Evolutionary conservation across 1,140 invertebrate genomes (phyloP), one percentile per base, ranked within the genome.

Genomic region (Solenopsis invicta): DNA sequence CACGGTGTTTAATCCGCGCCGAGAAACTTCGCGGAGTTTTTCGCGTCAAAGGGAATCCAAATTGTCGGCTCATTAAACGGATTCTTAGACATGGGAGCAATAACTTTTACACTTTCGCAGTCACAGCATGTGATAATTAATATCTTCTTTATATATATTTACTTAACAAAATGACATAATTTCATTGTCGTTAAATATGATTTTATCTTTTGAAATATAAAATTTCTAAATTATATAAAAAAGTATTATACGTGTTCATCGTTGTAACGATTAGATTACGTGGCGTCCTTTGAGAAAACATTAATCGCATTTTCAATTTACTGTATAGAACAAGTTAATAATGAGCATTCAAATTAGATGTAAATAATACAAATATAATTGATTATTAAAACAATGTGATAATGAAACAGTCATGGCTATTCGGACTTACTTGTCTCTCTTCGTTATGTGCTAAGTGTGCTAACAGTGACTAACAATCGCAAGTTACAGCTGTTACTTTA

Each of bases 1-100:
- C 45, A 89, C 87, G 75, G 62, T 84, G 72, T 78, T 90, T 89
- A 89, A 89, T 87, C 59, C 87, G 24, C 48, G 5, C n/a, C 10
- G 64, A 37, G 9, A 54, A 71, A 1, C 16, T 37, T 81, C 50
- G 48, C 64, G 64, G n/a, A 74, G 62, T 74, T 84, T 74, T 75
- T 84, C 41, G 8, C 18, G 29, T 54, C 62, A 12, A 37, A 37
- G 12, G n/a, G 18, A 74, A 37, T 37, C 41, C 48, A 4, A 77
- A 62, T 62, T 34, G 62, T n/a, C 37, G 29, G 5, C 34, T 48
- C 18, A 24, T 71, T 80, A 69, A 16, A 21, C 16, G 9, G 2
- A 52, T 4, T 48, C 10, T 61, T n/a, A 4, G 10, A 54, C 24
- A 64, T 4, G 1, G 24, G 4, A 5, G 12, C 2, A 8, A 13